Conservation (phyloP, 2,113 vertebrate species). For the Tamias sibiricus region DNA sequence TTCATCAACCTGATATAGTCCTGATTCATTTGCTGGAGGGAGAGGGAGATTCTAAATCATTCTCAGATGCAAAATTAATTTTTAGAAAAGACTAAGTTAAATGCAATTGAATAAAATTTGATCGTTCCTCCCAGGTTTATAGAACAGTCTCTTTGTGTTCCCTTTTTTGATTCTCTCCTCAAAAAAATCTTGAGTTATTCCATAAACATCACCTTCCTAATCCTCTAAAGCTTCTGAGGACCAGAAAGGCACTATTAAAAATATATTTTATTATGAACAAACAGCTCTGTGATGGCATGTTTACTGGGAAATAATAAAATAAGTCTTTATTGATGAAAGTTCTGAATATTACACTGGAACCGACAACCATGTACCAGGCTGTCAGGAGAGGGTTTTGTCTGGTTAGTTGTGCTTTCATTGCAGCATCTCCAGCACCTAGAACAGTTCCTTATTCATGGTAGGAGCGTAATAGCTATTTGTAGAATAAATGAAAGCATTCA, state of each 20-base stretch:
- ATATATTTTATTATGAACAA: neutral
- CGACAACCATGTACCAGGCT: neutral
- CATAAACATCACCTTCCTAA: neutral
- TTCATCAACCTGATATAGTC: neutral
- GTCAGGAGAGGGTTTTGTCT: neutral
- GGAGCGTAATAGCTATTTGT: neutral
- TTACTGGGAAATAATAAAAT: neutral
- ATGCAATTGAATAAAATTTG: neutral
- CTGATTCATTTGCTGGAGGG: neutral
- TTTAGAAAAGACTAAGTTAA: neutral
- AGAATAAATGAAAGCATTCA: neutral
- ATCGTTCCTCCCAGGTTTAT: neutral
- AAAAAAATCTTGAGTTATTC: slow-evolving; percentile 17
- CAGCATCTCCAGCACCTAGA: neutral
- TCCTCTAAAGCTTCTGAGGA: neutral
- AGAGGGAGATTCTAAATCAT: slow-evolving; percentile 8
- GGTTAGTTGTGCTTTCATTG: neutral
- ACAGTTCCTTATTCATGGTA: neutral
- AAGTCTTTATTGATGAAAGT: neutral
- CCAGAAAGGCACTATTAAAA: neutral
- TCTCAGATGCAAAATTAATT: neutral
- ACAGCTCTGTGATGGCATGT: neutral
- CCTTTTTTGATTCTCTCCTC: neutral
- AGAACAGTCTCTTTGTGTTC: neutral
- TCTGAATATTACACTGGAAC: neutral